Conservation (phyloP, 2,888 invertebrate species). For the Lithophane ornitopus region DNA sequence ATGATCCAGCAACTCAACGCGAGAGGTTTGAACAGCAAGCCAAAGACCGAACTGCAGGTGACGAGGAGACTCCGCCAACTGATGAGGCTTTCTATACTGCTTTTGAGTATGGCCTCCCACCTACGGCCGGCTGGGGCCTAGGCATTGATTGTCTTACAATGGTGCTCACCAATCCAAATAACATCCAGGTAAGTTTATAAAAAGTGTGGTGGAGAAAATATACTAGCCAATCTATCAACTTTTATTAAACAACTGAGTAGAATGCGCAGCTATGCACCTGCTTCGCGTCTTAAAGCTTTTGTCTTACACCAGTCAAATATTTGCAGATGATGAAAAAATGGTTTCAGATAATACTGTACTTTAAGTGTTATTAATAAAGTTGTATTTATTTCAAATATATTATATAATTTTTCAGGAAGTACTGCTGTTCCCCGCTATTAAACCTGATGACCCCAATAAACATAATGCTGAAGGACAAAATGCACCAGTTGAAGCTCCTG, state of each 20-base stretch:
- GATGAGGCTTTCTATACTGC: conserved; percentile 99
- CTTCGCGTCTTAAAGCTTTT: neutral
- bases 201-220: neutral
- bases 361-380: too few species aligned
- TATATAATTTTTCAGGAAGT: conserved; percentile 98
- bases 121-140: conserved; percentile 99
- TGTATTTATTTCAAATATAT: neutral
- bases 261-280: neutral
- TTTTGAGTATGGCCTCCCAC: conserved; percentile 99
- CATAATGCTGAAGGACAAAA: conserved; percentile 86
- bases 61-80: conserved; percentile 99
- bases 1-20: conserved; percentile 98
- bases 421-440: conserved; percentile 99
- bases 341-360: neutral
- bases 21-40: conserved; percentile 99
- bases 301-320: neutral
- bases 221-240: neutral
- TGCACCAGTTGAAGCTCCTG: conserved; percentile 64
- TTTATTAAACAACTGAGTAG: neutral
- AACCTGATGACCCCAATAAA: conserved; percentile 96
- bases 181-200: conserved; percentile 95
- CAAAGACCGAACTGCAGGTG: conserved; percentile 98
- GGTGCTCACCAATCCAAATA: conserved; percentile 99
- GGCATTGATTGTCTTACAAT: conserved; percentile 99
- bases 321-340: neutral